Base-by-base conservation (phyloP, 1,140 invertebrate species). In the Pseudoatta argentina region DNA sequence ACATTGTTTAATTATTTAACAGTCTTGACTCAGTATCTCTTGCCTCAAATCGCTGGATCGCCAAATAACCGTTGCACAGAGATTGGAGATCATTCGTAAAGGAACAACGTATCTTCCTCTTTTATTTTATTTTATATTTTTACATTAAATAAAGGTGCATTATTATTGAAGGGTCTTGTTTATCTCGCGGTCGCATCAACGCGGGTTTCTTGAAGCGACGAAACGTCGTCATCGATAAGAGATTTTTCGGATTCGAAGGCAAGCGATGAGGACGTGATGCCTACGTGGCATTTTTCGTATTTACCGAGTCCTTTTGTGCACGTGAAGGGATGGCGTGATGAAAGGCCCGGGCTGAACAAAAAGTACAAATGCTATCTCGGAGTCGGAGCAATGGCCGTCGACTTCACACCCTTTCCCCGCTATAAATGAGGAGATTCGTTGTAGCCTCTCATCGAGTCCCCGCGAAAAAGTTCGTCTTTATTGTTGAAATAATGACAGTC, bases 261-360 rank as follows among this genome's bases (percentile, higher is more conserved):
- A 27, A 53, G 63, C 48, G n/a, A 57, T 34, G 79, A 59, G 27
- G 44, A 44, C 67, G 57, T 66, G 27, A 30, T 30, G 72, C 75
- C 53, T 71, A 69, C 53, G 64, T 27, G 53, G 39, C 78, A 53
- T 85, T 88, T 88, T 71, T 64, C 57, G 85, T 86, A 86, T 86
- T 86, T 81, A 81, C 76, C 63, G 76, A 57, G 61, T 69, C 61
- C 76, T 78, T 86, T 86, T 86, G 64, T 69, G 63, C 63, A n/a
- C 64, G 61, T 39, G 51, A 59, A 51, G 76, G 76, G 83, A 86
- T 67, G 76, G 75, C 64, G 61, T 61, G 85, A 67, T 86, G 85
- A 67, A 79, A 61, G 61, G 53, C 51, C 34, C 24, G 48, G 48
- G 51, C 30, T 30, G 85, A 69, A 83, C 79, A 83, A 83, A 83